Evolutionary conservation across 2,888 invertebrate genomes (phyloP), one percentile per base, ranked within the genome.

Genomic region (Oscheius sp.): DNA sequence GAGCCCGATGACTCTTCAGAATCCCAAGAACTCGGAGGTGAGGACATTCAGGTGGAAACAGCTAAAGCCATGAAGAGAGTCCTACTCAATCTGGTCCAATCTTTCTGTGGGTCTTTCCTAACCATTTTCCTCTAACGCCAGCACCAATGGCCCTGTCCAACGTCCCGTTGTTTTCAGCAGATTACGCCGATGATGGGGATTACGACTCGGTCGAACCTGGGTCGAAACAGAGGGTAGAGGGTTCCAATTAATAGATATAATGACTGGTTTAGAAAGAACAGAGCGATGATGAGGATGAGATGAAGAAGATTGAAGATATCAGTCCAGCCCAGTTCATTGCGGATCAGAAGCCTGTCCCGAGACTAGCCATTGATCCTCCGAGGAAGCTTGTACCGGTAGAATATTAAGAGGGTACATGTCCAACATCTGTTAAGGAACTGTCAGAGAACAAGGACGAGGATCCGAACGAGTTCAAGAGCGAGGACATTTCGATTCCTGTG

Each of bases 141-240:
- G 42, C 42, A 42, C 42, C 42, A 42, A 42, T 42, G 42, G 42
- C 7, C 7, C 42, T 42, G 42, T 42, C 42, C 42, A 42, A 42
- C 42, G 42, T 42, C 42, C 42, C 32, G 29, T 48, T 63, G 48
- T 63, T 63, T 63, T 63, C 63, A 63, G 63, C 63, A 47, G 63
- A 63, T 63, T 63, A 63, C 63, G 63, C 47, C 9, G 63, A 63
- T 63, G 47, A 63, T 48, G 33, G 50, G n/a, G 63, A 63, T 63
- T 47, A 63, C 48, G 63, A 50, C 47, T 50, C 63, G 63, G n/a
- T 48, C 33, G 33, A 60, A 60, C 33, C 60, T 35, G 60, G 60
- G 37, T n/a, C 37, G 9, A 7, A 2, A 35, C n/a, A 60, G 35
- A 29, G 60, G 60, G 60, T 60, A n/a, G 33, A 35, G 29, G 58